A percentile compares a stretch with the other conserved stretches of the same genome.
phyloP scores from a whole-genome alignment of 2,113 vertebrate genomes.

The Gopherus flavomarginatus region DNA sequence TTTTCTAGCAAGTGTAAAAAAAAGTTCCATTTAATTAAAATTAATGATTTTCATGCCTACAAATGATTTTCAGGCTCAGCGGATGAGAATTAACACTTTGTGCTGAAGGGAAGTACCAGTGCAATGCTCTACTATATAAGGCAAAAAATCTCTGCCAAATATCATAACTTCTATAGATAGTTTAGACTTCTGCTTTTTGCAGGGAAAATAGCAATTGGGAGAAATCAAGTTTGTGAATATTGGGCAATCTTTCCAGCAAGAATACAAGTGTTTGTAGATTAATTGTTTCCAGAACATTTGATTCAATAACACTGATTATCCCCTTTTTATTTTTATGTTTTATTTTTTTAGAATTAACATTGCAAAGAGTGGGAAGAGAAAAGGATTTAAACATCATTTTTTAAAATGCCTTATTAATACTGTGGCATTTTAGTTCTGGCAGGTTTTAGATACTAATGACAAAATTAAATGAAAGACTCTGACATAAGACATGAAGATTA shows the following conservation, averaged over 20 bases:
- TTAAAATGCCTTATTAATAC: conserved; percentile 17
- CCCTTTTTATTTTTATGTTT: conserved; percentile 31
- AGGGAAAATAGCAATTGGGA: not conserved
- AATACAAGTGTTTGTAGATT: conserved; percentile 31
- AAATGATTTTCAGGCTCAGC: conserved; percentile 68
- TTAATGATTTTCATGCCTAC: conserved; percentile 72
- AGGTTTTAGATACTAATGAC: conserved; percentile 58
- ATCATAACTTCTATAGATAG: conserved; percentile 10
- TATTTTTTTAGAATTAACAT: conserved; percentile 40
- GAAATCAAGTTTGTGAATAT: not conserved
- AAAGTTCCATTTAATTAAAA: conserved; percentile 77
- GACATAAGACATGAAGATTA: conserved; percentile 10
- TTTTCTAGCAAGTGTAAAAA: conserved; percentile 71
- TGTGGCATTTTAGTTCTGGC: conserved; percentile 40
- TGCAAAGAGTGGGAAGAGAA: conserved; percentile 16
- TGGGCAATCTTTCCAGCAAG: not conserved
- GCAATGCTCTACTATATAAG: conserved; percentile 12
- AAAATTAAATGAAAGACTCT: conserved; percentile 71
- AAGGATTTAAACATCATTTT: conserved; percentile 32
- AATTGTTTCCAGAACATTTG: conserved; percentile 54
- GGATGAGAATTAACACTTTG: conserved; percentile 58
- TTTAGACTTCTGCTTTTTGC: conserved; percentile 3
- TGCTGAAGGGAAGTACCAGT: conserved; percentile 18
- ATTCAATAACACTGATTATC: conserved; percentile 16
- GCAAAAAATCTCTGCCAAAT: conserved; percentile 3